A percentile compares a stretch with the other conserved stretches of the same genome.
phyloP scores from a whole-genome alignment of 2,797 vertebrate genomes.

The Alfaro cultratus region DNA sequence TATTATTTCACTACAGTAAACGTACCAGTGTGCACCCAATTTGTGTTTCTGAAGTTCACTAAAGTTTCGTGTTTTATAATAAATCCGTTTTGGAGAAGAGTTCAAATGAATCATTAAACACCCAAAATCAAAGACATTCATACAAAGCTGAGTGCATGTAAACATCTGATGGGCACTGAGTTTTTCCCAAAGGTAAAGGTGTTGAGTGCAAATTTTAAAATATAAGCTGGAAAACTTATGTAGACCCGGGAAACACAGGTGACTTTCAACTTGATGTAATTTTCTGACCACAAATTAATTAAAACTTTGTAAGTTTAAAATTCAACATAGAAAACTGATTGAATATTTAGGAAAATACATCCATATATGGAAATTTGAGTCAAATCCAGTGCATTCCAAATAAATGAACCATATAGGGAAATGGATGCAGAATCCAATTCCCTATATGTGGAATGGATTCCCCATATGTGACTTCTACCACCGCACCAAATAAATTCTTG shows the following conservation, averaged over 20 bases:
- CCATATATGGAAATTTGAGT: neutral
- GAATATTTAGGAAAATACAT: neutral
- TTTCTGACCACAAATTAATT: neutral
- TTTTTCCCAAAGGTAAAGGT: neutral
- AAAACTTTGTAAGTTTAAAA: neutral
- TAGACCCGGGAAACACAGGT: slow-evolving; percentile 1
- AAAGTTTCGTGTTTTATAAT: neutral
- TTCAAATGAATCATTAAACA: neutral
- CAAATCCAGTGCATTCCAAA: neutral
- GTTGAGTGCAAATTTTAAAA: neutral
- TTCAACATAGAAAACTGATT: neutral
- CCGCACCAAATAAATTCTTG: slow-evolving; percentile 58
- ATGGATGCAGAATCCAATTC: neutral
- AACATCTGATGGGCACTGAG: neutral
- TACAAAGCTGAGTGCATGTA: neutral
- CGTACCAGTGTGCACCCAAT: neutral
- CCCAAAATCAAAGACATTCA: neutral
- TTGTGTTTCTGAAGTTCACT: neutral
- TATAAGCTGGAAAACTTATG: neutral
- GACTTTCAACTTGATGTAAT: slow-evolving; percentile 1
- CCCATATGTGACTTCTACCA: slow-evolving; percentile 6
- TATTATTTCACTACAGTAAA: neutral
- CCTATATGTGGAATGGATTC: too few species aligned
- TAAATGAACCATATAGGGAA: neutral
- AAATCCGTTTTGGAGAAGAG: neutral